Percentiles rank a stretch among this genome's conserved stretches.
These are phyloP conservation scores for Ceratothoa steindachneri DNA, from an alignment of 2,888 invertebrate species.

Conservation along the genomic window DNA sequence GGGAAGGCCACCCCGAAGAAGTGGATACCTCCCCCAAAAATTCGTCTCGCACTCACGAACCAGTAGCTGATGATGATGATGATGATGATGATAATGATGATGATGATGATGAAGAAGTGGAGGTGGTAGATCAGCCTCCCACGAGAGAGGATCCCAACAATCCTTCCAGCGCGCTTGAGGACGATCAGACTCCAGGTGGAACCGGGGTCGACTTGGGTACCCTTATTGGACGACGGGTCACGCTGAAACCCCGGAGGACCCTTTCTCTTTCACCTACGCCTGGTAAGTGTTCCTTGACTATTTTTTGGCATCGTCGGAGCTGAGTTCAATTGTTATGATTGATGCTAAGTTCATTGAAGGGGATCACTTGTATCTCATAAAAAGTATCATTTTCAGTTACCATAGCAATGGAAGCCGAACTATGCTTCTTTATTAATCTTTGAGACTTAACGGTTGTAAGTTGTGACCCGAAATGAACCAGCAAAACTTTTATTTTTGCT, in stretches of 20 bases:
- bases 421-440: too few species aligned
- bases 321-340: neutral
- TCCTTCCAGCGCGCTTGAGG: slow-evolving; percentile 19
- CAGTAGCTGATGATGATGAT: slow-evolving; percentile 14
- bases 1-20: neutral
- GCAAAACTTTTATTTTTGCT: too few species aligned
- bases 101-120: neutral
- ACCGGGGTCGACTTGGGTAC: slow-evolving; percentile 39
- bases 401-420: too few species aligned
- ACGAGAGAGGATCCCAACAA: slow-evolving; percentile 6
- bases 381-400: too few species aligned
- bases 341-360: too few species aligned
- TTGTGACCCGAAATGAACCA: too few species aligned
- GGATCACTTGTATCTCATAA: too few species aligned
- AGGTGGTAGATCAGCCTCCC: neutral
- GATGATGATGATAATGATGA: slow-evolving; percentile 11
- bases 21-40: neutral
- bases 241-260: slow-evolving; percentile 36
- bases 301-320: too few species aligned
- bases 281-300: slow-evolving; percentile 22
- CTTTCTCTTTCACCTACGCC: slow-evolving; percentile 41
- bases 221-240: slow-evolving; percentile 33
- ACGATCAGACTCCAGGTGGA: slow-evolving; percentile 9
- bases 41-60: neutral
- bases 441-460: too few species aligned